Conservation (phyloP, 2,113 vertebrate genomes). For the Chaetodon auriga region DNA sequence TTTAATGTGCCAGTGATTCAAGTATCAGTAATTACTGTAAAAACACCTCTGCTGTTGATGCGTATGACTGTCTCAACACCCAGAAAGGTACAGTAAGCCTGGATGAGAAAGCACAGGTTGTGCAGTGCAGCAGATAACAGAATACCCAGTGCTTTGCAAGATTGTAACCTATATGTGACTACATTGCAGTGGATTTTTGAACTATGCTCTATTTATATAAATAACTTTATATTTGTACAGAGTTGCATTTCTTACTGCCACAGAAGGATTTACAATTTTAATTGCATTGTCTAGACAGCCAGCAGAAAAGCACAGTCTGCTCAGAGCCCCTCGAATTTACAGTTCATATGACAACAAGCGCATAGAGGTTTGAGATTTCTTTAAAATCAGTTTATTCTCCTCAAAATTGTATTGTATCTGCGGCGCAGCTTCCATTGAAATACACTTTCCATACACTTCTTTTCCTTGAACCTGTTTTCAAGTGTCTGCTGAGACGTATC, state of each 20-base stretch:
- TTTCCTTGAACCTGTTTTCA: constrained; percentile 15
- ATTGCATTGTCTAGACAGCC: not conserved
- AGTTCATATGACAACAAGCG: not conserved
- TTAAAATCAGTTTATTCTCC: not conserved
- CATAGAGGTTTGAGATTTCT: not conserved
- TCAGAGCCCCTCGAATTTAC: not conserved
- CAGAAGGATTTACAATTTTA: not conserved
- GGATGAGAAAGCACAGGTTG: not conserved
- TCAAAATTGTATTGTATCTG: not conserved
- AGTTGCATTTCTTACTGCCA: not conserved
- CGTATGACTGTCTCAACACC: not conserved
- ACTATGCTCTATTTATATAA: not conserved
- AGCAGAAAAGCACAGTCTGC: not conserved
- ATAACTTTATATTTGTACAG: not conserved
- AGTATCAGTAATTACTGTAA: not conserved
- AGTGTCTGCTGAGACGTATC: constrained; percentile 40
- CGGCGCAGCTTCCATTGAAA: not conserved
- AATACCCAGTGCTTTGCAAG: not conserved
- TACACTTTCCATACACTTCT: not conserved
- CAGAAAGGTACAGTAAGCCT: not conserved
- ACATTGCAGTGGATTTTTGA: not conserved
- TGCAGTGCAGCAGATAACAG: not conserved
- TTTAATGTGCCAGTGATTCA: not conserved
- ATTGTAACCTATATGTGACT: not conserved
- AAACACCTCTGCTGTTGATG: not conserved